Conservation (phyloP, 2,888 invertebrate species). For the Barypeithes pellucidus region DNA sequence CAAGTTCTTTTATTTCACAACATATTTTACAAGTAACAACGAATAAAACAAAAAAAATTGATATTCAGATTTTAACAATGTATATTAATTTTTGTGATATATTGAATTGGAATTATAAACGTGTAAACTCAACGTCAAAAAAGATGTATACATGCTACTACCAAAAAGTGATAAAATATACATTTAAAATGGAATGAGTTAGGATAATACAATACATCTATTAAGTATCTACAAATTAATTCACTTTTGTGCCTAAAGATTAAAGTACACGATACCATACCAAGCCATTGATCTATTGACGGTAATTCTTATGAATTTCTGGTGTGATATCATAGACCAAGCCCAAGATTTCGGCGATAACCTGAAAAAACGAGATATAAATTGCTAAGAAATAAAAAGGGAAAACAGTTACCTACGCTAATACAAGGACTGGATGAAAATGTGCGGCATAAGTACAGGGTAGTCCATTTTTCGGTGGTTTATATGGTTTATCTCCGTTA, state of each 20-base stretch:
- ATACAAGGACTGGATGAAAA: too few species aligned
- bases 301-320: conserved; percentile 92
- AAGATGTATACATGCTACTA: conserved; percentile 41
- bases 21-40: conserved; percentile 43
- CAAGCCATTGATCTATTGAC: conserved; percentile 61
- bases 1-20: conserved; percentile 53
- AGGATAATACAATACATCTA: conserved; percentile 44
- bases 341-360: conserved; percentile 85
- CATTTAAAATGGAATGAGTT: conserved; percentile 53
- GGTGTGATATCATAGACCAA: conserved; percentile 94
- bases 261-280: conserved; percentile 12
- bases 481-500: too few species aligned
- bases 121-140: conserved; percentile 51
- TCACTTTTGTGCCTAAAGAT: conserved; percentile 47
- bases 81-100: conserved; percentile 25
- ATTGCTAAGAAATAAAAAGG: conserved; percentile 60
- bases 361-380: conserved; percentile 72
- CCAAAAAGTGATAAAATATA: conserved; percentile 44
- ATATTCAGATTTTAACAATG: conserved; percentile 30
- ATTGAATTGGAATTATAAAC: conserved; percentile 38
- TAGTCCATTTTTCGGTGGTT: too few species aligned
- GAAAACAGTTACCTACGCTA: too few species aligned
- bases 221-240: conserved; percentile 53
- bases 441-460: too few species aligned
- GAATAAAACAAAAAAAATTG: conserved; percentile 33